These are phyloP conservation scores for Campoletis sonorensis DNA, from an alignment of 1,140 invertebrate species.

Conservation along the genomic window DNA sequence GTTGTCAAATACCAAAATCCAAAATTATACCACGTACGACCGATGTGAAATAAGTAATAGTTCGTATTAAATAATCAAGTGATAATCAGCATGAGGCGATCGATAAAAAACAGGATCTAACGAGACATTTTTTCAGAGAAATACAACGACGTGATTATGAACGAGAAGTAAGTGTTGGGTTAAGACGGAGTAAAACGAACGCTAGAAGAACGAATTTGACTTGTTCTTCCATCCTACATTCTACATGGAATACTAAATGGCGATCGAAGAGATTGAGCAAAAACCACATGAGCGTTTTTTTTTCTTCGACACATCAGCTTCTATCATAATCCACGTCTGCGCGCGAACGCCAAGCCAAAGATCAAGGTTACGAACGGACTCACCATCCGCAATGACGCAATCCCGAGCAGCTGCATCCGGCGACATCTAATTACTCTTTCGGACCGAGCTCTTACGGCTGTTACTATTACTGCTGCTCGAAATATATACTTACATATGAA, in stretches of 20 bases:
- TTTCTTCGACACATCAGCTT: not conserved
- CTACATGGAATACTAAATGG: not conserved
- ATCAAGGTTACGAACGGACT: slow-evolving; percentile 67
- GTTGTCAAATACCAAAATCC: no score
- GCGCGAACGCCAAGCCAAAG: slow-evolving; percentile 47
- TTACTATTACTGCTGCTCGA: not conserved
- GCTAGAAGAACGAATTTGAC: not conserved
- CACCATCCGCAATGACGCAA: slow-evolving; percentile 61
- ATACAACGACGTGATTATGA: no score
- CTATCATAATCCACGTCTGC: not conserved
- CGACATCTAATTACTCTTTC: slow-evolving; percentile 69
- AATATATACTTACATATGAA: not conserved
- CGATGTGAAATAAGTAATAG: no score
- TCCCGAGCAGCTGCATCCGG: slow-evolving; percentile 69
- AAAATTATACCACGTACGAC: no score
- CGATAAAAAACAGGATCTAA: no score
- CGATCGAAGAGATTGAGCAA: slow-evolving; percentile 18
- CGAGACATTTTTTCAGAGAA: no score
- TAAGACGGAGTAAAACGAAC: no score
- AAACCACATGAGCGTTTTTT: slow-evolving; percentile 6
- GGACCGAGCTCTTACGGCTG: slow-evolving; percentile 30
- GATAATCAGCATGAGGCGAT: no score
- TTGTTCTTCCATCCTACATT: not conserved
- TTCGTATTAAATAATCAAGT: no score
- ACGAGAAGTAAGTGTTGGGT: no score